Conservation (phyloP, 2,888 invertebrate species). For the Eupithecia centaureata region DNA sequence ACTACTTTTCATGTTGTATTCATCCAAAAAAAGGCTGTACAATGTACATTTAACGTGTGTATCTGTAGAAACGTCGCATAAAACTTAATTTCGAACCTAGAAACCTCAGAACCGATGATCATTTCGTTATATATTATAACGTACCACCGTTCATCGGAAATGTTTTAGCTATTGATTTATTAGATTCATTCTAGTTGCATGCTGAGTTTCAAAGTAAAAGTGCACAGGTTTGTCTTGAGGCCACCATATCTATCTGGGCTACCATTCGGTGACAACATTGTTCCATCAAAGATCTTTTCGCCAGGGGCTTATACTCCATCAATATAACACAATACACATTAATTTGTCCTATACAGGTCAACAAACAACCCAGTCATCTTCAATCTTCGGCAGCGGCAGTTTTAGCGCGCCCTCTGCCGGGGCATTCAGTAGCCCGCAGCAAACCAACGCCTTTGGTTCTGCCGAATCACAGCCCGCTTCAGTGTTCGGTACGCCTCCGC, state of each 20-base stretch:
- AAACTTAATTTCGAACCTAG: too few species aligned
- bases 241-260: too few species aligned
- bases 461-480: constrained; percentile 53
- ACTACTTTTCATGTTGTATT: background rate
- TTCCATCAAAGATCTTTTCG: too few species aligned
- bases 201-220: too few species aligned
- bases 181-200: too few species aligned
- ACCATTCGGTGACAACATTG: too few species aligned
- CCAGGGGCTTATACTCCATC: too few species aligned
- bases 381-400: constrained; percentile 71
- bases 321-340: background rate
- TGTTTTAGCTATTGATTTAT: too few species aligned
- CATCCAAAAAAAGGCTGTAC: background rate
- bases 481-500: constrained; percentile 71
- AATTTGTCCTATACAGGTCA: constrained; percentile 56
- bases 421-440: constrained; percentile 63
- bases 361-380: constrained; percentile 67
- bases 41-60: background rate
- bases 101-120: too few species aligned
- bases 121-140: too few species aligned
- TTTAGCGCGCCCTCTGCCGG: constrained; percentile 65
- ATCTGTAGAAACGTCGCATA: background rate
- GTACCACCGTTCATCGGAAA: too few species aligned
- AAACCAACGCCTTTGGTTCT: constrained; percentile 52
- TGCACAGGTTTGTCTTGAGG: too few species aligned